Evolutionary conservation across 2,113 vertebrate genomes (phyloP).

Genomic region (Pteruthius melanotis): DNA sequence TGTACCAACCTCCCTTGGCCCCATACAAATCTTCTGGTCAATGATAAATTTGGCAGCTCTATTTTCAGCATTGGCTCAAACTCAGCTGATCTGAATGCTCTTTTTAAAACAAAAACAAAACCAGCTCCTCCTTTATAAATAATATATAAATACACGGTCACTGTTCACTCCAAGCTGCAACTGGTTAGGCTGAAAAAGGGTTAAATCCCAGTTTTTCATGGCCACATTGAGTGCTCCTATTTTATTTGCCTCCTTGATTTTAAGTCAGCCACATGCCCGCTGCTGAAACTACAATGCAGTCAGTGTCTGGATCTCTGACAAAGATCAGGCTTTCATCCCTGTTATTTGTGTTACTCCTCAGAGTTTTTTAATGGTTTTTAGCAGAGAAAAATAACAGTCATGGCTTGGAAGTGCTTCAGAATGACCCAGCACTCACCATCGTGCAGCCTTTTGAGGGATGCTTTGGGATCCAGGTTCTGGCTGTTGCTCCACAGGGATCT

Average conservation of each 20-base stretch:
- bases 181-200: not conserved
- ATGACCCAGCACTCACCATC: not conserved
- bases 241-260: conserved; percentile 42
- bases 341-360: conserved; percentile 8
- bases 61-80: conserved; percentile 30
- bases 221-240: not conserved
- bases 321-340: conserved; percentile 32
- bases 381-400: not conserved
- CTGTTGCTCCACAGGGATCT: not conserved
- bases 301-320: conserved; percentile 39
- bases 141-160: not conserved
- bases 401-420: not conserved
- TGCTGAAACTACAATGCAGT: conserved; percentile 30
- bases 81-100: conserved; percentile 9
- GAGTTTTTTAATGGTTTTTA: conserved; percentile 11
- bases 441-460: not conserved
- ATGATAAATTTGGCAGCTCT: conserved; percentile 35
- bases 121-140: not conserved
- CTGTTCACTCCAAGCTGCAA: not conserved
- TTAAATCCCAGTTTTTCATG: conserved; percentile 9
- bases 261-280: not conserved
- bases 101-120: conserved; percentile 20
- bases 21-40: conserved; percentile 40
- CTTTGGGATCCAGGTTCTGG: not conserved
- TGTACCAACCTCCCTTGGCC: conserved; percentile 49